Evolutionary conservation across 2,113 vertebrate species (phyloP).

Genomic region (Gila orcuttii): DNA sequence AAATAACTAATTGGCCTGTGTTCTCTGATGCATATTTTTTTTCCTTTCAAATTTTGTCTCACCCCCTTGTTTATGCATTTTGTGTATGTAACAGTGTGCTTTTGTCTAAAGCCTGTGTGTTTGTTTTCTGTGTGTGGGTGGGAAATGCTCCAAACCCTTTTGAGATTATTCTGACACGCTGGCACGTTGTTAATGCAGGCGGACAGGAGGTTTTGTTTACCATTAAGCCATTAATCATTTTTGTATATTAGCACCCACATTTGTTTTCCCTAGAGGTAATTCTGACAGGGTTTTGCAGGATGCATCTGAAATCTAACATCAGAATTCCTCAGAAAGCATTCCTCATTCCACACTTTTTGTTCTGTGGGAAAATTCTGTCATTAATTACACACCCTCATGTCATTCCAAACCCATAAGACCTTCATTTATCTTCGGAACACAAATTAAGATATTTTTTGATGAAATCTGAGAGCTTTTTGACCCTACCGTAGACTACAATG

Average conservation of each 20-base stretch:
- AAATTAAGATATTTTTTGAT: too few species aligned
- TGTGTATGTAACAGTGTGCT: conserved; percentile 46
- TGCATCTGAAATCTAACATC: background rate
- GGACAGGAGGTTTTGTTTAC: conserved; percentile 43
- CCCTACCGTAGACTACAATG: too few species aligned
- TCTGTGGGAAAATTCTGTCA: background rate
- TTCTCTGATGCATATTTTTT: background rate
- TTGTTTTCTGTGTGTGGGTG: conserved; percentile 41
- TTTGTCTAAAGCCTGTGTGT: conserved; percentile 31
- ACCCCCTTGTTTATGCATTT: conserved; percentile 51
- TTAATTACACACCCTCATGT: too few species aligned
- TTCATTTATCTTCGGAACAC: too few species aligned
- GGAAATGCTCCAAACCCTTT: conserved; percentile 49
- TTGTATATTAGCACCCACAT: conserved; percentile 37
- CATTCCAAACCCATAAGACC: too few species aligned
- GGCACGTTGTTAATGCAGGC: conserved; percentile 48
- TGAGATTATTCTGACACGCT: conserved; percentile 51
- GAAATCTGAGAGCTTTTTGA: too few species aligned
- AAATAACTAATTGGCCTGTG: conserved; percentile 21
- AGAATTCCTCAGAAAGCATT: background rate
- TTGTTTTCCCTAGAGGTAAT: background rate
- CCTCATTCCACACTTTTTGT: background rate
- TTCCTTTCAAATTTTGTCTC: conserved; percentile 23
- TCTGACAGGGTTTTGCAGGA: background rate
- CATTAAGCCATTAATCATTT: conserved; percentile 37